Percentiles rank a stretch among this genome's conserved stretches.
Evolutionary conservation across 1,140 invertebrate species (phyloP).

Genomic region (Eueides isabella): DNA sequence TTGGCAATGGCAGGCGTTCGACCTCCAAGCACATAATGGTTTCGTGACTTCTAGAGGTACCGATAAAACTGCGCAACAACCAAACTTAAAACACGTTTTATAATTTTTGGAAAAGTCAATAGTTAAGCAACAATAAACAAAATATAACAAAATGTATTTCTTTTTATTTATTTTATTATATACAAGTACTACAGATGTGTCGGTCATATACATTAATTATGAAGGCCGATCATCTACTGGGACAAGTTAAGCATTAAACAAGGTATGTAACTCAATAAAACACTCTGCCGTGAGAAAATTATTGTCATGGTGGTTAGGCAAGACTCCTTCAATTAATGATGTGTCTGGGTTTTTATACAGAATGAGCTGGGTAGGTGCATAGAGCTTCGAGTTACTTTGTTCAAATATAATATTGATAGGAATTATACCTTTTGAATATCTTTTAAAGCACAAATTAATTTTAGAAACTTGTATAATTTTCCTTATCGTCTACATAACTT

Average conservation of each 20-base stretch:
- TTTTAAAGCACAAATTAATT: no score
- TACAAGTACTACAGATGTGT: neutral
- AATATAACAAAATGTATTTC: neutral
- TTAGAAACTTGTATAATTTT: no score
- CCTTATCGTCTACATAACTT: no score
- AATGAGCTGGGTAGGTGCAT: neutral
- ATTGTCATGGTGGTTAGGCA: constrained; percentile 50
- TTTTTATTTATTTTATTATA: neutral
- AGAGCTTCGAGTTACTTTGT: neutral
- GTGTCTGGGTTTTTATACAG: neutral
- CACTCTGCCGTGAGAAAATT: constrained; percentile 47
- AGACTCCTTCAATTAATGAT: constrained; percentile 17
- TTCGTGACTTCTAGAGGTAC: constrained; percentile 50
- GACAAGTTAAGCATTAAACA: neutral
- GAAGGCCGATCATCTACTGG: constrained; percentile 24
- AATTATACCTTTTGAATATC: no score
- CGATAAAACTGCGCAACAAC: constrained; percentile 63
- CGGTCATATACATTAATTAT: neutral
- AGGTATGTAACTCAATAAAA: constrained; percentile 27
- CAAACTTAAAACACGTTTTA: constrained; percentile 15
- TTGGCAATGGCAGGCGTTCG: constrained; percentile 73
- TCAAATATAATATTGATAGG: no score
- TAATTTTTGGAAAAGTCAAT: neutral
- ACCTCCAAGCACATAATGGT: constrained; percentile 60
- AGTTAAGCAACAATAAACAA: neutral